phyloP scores from a whole-genome alignment of 2,888 invertebrate genomes.

The Conomelus anceps region DNA sequence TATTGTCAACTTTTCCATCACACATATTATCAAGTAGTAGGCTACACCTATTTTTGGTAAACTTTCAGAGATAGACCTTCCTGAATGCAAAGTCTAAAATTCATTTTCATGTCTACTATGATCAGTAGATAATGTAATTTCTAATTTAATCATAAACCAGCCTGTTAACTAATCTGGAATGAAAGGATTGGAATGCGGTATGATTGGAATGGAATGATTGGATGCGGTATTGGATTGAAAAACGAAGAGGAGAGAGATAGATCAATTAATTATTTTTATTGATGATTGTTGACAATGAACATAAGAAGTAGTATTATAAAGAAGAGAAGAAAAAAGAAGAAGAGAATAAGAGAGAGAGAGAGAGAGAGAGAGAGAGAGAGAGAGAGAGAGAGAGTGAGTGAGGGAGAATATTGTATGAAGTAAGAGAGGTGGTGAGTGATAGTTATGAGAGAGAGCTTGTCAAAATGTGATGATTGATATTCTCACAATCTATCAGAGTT shows the following conservation, averaged over 20 bases:
- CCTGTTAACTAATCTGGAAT: not conserved
- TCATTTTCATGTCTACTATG: not conserved
- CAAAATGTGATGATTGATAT: not conserved
- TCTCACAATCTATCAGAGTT: not conserved
- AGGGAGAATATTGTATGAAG: not conserved
- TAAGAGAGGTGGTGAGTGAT: not conserved
- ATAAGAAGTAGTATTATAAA: too few species aligned
- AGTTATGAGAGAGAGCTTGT: not conserved
- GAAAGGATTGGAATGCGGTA: not conserved
- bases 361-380: too few species aligned
- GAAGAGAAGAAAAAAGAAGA: too few species aligned
- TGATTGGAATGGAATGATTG: too few species aligned
- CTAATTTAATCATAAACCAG: too few species aligned
- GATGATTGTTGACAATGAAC: too few species aligned
- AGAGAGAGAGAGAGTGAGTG: not conserved
- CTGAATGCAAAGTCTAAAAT: not conserved
- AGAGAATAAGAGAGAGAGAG: too few species aligned
- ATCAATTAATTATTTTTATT: too few species aligned
- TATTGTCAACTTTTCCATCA: not conserved
- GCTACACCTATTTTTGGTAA: not conserved
- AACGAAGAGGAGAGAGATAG: too few species aligned
- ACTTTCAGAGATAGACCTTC: not conserved
- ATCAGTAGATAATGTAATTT: not conserved
- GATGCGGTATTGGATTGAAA: too few species aligned
- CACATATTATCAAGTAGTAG: not conserved